Conservation (phyloP, 2,797 vertebrate genomes). For the Notamacropus eugenii region DNA sequence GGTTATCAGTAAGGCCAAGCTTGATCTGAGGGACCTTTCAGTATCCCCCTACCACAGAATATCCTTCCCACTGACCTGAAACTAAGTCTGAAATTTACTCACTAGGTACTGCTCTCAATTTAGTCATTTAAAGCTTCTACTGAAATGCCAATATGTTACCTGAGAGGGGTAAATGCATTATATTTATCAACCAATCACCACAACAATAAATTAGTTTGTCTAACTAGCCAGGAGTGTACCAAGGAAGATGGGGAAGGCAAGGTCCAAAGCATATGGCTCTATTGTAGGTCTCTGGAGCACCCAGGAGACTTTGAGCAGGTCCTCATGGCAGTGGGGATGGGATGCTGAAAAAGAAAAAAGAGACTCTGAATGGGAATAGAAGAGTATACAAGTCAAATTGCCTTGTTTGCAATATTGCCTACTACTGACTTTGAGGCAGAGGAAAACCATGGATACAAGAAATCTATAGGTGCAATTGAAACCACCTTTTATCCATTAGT, state of each 20-base stretch:
- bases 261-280: not conserved
- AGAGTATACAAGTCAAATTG: not conserved
- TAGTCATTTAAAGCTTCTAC: not conserved
- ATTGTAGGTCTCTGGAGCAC: not conserved
- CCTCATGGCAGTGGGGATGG: not conserved
- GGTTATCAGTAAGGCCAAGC: not conserved
- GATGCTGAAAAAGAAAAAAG: not conserved
- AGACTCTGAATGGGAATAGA: not conserved
- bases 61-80: not conserved
- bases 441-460: slow-evolving; percentile 11
- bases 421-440: not conserved
- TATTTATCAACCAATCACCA: slow-evolving; percentile 9
- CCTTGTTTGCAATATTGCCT: not conserved
- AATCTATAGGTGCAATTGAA: not conserved
- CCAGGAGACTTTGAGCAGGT: not conserved
- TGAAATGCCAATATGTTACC: slow-evolving; percentile 39
- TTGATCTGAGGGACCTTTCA: slow-evolving; percentile 27
- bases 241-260: not conserved
- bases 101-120: not conserved
- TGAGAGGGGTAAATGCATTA: not conserved
- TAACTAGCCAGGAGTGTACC: not conserved
- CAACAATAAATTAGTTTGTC: not conserved
- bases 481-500: not conserved
- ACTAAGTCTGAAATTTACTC: slow-evolving; percentile 19
- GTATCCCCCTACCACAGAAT: not conserved